A percentile compares a stretch with the other conserved stretches of the same genome.
Conservation (phyloP, 2,797 vertebrate genomes). For the Discoglossus pictus region DNA sequence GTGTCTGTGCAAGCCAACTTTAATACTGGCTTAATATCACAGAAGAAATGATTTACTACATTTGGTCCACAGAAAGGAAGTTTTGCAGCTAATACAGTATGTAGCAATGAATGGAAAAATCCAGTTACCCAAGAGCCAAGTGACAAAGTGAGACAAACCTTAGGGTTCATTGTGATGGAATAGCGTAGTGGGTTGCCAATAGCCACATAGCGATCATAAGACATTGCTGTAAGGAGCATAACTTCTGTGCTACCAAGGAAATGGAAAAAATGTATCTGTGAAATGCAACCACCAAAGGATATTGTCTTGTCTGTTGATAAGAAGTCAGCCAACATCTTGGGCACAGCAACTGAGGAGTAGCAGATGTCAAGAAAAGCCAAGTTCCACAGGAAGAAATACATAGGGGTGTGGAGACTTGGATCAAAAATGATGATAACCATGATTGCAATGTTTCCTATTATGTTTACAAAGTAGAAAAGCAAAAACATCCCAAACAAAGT, state of each 20-base stretch:
- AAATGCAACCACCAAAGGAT: constrained; percentile 60
- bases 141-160: neutral
- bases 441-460: constrained; percentile 59
- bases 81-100: constrained; percentile 20
- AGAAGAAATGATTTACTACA: constrained; percentile 54
- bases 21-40: constrained; percentile 50
- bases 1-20: constrained; percentile 53
- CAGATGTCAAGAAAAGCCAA: constrained; percentile 62
- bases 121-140: constrained; percentile 38
- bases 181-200: constrained; percentile 45
- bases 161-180: constrained; percentile 5
- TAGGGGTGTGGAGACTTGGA: constrained; percentile 58
- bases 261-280: constrained; percentile 60
- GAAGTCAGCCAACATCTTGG: constrained; percentile 60
- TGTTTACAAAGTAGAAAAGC: constrained; percentile 55
- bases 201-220: constrained; percentile 39
- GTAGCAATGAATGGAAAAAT: constrained; percentile 1
- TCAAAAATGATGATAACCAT: constrained; percentile 47
- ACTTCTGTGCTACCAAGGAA: constrained; percentile 57
- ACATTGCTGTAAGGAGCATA: constrained; percentile 59
- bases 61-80: constrained; percentile 49
- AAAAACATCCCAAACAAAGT: constrained; percentile 53
- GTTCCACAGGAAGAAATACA: constrained; percentile 62
- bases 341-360: constrained; percentile 59
- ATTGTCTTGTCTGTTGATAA: constrained; percentile 42